Base-by-base conservation (phyloP, 2,888 invertebrate genomes). In the Liodrosophila aerea region DNA sequence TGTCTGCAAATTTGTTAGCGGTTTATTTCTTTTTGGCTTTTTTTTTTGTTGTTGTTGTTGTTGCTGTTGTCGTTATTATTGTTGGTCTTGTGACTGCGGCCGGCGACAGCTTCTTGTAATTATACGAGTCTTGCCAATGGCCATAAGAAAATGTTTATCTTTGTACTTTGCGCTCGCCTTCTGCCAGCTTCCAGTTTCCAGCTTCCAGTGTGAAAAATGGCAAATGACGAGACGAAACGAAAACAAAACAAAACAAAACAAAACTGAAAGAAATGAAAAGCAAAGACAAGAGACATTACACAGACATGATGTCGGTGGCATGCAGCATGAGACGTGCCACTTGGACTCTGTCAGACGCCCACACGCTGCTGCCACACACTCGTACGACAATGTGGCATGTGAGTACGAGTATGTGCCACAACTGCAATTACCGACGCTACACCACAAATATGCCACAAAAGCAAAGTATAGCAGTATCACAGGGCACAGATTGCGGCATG, bases 61-160 rank as follows among this genome's bases (percentile, higher is more conserved):
- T 5, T 41, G 15, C 16, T 39, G 30, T 5, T 33, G 27, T 39
- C 29, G 36, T n/a, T 53, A 27, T 11, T 36, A 54, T 9, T 46
- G 34, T 36, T 52, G 47, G 33, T 7, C 37, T 34, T 62, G 43
- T 22, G 22, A 22, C 22, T 22, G 22, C 22, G 49, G 13, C 46
- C 53, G 51, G n/a, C 45, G 46, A 66, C 76, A 78, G 82, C 77
- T 74, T 70, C 71, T 74, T 74, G 81, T 77, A 81, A 81, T 81
- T 74, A 81, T 49, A 45, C 50, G 81, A 76, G 57, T 45, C 52
- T 31, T 46, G 43, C 39, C 71, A 65, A 65, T 71, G 67, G 71
- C 67, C 59, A 68, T 66, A 46, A 11, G 49, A 40, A 68, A 72
- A 66, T 75, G 78, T 82, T 82, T 74, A 74, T 59, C 71, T 74